These are phyloP conservation scores for Reticulitermes speratus DNA, from an alignment of 1,140 invertebrate species.

Conservation along the genomic window DNA sequence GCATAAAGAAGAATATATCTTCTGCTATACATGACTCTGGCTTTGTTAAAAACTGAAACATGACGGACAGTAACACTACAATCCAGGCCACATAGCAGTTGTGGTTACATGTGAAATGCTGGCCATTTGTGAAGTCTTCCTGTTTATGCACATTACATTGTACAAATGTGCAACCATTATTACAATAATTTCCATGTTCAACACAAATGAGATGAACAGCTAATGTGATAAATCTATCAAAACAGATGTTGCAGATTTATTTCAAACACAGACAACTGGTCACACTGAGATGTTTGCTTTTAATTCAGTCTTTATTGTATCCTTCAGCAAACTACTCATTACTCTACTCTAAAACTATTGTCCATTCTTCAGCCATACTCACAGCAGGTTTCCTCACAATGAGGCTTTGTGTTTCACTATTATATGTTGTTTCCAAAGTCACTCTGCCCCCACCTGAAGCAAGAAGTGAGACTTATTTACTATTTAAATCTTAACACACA, in stretches of 20 bases:
- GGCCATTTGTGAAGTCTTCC: not conserved
- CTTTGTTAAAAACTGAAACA: no score
- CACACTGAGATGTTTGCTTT: not conserved
- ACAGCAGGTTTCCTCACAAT: conserved; percentile 83
- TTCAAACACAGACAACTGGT: not conserved
- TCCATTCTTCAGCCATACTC: conserved; percentile 77
- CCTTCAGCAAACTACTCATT: conserved; percentile 8
- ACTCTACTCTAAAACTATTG: conserved; percentile 58
- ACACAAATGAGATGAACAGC: not conserved
- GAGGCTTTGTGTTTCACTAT: conserved; percentile 59
- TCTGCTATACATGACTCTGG: no score
- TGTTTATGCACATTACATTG: not conserved
- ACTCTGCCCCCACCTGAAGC: conserved; percentile 55
- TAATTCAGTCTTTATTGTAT: not conserved
- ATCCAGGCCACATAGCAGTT: no score
- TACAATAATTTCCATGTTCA: not conserved
- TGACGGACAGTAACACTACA: no score
- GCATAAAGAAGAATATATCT: no score
- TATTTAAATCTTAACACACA: no score
- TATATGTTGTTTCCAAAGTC: conserved; percentile 59
- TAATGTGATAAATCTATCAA: not conserved
- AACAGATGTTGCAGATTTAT: not conserved
- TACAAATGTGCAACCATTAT: not conserved
- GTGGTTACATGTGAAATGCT: not conserved
- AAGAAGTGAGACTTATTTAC: conserved; percentile 32